Percentiles rank a stretch among this genome's conserved stretches.
These are phyloP conservation scores for Hymenopus coronatus DNA, from an alignment of 2,888 invertebrate genomes.

Conservation along the genomic window DNA sequence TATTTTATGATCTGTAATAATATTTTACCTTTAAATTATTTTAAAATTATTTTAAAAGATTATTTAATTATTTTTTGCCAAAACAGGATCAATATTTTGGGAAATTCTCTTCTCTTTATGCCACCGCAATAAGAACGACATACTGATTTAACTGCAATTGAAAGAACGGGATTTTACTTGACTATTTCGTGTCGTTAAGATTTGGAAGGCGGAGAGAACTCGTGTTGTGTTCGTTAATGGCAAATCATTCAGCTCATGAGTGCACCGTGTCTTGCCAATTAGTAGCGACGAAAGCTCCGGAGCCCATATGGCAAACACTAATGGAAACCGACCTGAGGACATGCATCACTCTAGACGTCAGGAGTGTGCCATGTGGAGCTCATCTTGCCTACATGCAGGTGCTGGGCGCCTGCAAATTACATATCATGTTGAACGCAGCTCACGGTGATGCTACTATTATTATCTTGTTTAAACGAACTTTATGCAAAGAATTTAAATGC, in stretches of 20 bases:
- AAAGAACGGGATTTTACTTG: neutral
- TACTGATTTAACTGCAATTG: too few species aligned
- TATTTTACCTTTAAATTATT: too few species aligned
- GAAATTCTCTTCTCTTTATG: too few species aligned
- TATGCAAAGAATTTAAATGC: too few species aligned
- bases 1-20: too few species aligned
- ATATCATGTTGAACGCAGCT: too few species aligned
- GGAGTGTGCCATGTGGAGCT: neutral
- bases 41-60: too few species aligned
- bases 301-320: neutral
- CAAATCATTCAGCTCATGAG: neutral
- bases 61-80: too few species aligned
- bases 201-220: neutral
- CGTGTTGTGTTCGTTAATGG: neutral
- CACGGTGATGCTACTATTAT: too few species aligned
- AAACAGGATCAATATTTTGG: too few species aligned
- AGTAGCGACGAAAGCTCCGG: neutral
- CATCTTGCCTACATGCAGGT: neutral
- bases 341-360: neutral
- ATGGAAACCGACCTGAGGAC: neutral
- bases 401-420: neutral
- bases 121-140: too few species aligned
- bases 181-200: neutral
- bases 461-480: too few species aligned
- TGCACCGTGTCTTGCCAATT: neutral